Evolutionary conservation across 1,140 invertebrate genomes (phyloP).

Genomic region (Lepidurus packardi): DNA sequence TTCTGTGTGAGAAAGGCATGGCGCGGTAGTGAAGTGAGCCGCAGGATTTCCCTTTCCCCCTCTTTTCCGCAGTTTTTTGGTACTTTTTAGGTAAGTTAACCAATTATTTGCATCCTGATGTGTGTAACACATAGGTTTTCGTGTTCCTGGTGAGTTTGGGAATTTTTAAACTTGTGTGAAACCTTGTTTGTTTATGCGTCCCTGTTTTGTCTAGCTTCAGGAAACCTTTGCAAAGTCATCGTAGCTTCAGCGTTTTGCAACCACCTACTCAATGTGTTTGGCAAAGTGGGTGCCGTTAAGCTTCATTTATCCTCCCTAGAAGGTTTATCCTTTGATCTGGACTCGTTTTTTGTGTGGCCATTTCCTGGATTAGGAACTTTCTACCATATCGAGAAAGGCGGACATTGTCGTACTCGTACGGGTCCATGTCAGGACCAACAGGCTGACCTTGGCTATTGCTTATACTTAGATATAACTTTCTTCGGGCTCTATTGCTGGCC

Average conservation of each 20-base stretch:
- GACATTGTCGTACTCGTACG: background rate
- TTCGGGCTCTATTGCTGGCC: background rate
- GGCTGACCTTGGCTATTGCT: conserved; percentile 12
- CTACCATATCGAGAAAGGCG: background rate
- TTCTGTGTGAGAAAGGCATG: conserved; percentile 17
- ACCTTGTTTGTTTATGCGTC: conserved; percentile 4
- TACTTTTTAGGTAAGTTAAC: background rate
- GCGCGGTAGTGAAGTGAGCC: conserved; percentile 1
- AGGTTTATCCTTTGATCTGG: background rate
- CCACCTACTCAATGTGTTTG: background rate
- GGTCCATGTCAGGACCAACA: background rate
- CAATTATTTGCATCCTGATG: background rate
- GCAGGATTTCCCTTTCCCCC: background rate
- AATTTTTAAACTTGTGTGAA: background rate
- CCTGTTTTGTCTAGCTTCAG: background rate
- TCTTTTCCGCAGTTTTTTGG: background rate
- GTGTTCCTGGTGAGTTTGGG: background rate
- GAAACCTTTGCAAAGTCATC: background rate
- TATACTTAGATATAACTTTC: background rate
- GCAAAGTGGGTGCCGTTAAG: too few relatives aligned
- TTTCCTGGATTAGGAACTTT: background rate
- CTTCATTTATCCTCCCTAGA: background rate
- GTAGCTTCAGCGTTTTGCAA: conserved; percentile 5
- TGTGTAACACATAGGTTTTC: background rate
- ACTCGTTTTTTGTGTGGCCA: background rate